Conservation (phyloP, 30 jellyfish, hydroid and myxozoan genomes). For the Mastigias papua region DNA sequence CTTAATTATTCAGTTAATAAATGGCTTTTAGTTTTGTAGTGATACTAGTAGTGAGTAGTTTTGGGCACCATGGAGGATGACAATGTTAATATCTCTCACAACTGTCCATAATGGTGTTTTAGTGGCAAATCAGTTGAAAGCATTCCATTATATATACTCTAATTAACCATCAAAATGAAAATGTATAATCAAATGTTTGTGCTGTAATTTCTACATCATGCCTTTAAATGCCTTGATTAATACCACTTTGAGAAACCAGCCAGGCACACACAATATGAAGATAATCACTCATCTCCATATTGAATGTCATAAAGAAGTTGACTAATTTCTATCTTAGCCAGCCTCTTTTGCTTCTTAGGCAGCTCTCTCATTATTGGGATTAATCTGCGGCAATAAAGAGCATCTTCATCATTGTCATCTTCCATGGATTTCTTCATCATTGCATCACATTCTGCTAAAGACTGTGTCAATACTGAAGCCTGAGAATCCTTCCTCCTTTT, state of each 20-base stretch:
- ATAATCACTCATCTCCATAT: conserved; percentile 4
- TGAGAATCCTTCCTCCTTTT: not conserved
- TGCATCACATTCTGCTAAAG: not conserved
- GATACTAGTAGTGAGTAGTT: not conserved
- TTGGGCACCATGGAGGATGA: not conserved
- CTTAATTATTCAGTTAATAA: not conserved
- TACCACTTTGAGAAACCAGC: not conserved
- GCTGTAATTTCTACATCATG: not conserved
- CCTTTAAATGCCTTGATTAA: not conserved
- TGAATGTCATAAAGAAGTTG: conserved; percentile 21
- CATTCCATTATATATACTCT: not conserved
- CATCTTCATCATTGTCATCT: conserved; percentile 23
- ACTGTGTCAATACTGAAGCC: conserved; percentile 21
- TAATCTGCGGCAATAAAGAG: conserved; percentile 12
- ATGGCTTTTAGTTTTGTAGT: not conserved
- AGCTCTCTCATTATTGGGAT: conserved; percentile 22
- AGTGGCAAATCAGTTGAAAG: not conserved
- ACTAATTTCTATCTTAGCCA: conserved; percentile 13
- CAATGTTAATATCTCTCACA: not conserved
- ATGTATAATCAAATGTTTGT: not conserved
- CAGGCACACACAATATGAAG: not conserved
- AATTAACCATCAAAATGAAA: not conserved
- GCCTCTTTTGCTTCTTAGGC: conserved; percentile 6
- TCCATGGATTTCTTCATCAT: not conserved
- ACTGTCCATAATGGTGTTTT: not conserved